phyloP scores from a whole-genome alignment of 2,113 vertebrate genomes.

The Cebidichthys violaceus region DNA sequence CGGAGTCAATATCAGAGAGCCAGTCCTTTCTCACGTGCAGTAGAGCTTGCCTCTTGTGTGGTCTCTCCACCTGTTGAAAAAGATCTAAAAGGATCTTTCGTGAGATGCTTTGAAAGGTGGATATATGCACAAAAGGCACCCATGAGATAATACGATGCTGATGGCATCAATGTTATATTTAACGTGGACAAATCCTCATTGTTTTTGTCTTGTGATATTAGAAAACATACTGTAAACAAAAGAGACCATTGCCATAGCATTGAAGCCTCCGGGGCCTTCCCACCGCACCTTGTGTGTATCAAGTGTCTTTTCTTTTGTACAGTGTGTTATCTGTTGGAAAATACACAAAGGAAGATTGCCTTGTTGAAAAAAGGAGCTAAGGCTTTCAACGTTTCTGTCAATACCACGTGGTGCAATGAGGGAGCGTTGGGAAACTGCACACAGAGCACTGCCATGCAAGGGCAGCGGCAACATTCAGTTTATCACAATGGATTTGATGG shows the following conservation, averaged over 20 bases:
- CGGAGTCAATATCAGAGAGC: not conserved
- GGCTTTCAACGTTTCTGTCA: not conserved
- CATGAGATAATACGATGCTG: not conserved
- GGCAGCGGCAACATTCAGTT: slow-evolving; percentile 1
- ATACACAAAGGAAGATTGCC: not conserved
- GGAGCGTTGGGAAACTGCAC: not conserved
- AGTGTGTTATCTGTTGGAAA: not conserved
- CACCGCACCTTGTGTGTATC: not conserved
- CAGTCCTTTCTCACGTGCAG: not conserved
- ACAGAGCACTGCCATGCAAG: not conserved
- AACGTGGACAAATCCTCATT: not conserved
- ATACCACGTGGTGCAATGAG: not conserved
- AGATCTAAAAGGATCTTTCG: not conserved
- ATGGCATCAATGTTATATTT: not conserved
- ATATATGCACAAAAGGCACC: not conserved
- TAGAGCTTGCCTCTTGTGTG: not conserved
- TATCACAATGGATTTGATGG: not conserved
- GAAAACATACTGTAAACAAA: not conserved
- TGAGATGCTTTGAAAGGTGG: slow-evolving; percentile 2
- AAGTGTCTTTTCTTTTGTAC: not conserved
- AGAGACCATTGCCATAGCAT: not conserved
- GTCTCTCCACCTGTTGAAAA: not conserved
- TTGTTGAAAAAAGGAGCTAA: not conserved
- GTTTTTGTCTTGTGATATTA: not conserved
- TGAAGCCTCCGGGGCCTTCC: not conserved